Conservation (phyloP, 2,888 invertebrate genomes). For the Carpatolechia fugitivella region DNA sequence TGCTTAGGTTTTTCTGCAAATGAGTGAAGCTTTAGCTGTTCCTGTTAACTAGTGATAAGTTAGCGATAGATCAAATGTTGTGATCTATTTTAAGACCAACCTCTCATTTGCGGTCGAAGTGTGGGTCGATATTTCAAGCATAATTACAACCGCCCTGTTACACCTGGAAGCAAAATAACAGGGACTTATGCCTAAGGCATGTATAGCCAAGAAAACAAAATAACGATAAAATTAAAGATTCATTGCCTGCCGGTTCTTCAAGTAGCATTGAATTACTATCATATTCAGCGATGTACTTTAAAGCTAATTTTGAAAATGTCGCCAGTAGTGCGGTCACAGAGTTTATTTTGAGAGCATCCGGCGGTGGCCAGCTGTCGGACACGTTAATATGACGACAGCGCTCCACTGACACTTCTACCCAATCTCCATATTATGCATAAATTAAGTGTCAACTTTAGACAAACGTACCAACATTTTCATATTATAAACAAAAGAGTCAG, state of each 20-base stretch:
- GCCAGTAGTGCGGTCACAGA: slow-evolving; percentile 8
- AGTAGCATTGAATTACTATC: neutral
- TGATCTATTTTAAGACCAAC: neutral
- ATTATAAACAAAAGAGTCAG: slow-evolving; percentile 10
- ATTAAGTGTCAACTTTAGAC: slow-evolving; percentile 56
- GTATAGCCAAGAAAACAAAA: too few relatives aligned
- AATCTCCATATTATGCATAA: slow-evolving; percentile 52
- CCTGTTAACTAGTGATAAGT: neutral
- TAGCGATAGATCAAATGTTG: neutral
- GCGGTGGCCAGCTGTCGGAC: slow-evolving; percentile 64
- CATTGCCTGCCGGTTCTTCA: neutral
- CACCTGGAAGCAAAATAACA: neutral
- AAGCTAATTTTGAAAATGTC: neutral
- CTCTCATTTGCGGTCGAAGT: slow-evolving; percentile 24
- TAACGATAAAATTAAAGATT: neutral
- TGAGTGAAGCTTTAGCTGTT: neutral
- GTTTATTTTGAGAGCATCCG: slow-evolving; percentile 73
- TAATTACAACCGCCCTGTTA: neutral
- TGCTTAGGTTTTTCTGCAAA: too few relatives aligned
- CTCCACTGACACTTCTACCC: slow-evolving; percentile 54
- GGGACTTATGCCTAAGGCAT: too few relatives aligned
- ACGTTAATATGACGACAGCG: slow-evolving; percentile 68
- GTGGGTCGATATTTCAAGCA: slow-evolving; percentile 45
- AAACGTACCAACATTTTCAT: slow-evolving; percentile 31
- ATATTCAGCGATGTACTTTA: neutral